phyloP scores from a whole-genome alignment of 2,797 vertebrate species.

The Gallinago stenura region DNA sequence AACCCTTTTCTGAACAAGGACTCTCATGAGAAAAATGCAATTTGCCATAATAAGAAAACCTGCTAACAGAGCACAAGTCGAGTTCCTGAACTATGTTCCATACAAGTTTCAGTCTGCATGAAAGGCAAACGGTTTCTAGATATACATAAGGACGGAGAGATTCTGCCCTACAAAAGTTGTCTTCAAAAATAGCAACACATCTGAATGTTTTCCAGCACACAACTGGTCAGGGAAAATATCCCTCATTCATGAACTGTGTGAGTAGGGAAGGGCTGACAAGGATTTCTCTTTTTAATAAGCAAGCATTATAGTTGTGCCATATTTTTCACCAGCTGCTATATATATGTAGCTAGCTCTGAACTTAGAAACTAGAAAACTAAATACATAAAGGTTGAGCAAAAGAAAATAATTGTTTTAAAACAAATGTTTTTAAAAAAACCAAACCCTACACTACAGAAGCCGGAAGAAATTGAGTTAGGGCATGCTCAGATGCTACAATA shows the following conservation, averaged over 20 bases:
- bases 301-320: not conserved
- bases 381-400: not conserved
- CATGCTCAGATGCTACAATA: not conserved
- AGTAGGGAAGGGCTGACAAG: not conserved
- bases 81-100: not conserved
- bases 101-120: not conserved
- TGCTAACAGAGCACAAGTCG: not conserved
- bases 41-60: not conserved
- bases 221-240: not conserved
- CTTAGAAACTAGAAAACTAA: not conserved
- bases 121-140: conserved; percentile 27
- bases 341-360: accelerated
- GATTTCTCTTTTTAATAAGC: not conserved
- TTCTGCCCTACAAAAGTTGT: not conserved
- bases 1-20: not conserved
- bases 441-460: not conserved
- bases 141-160: not conserved
- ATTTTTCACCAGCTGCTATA: not conserved
- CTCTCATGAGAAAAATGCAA: not conserved
- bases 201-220: not conserved
- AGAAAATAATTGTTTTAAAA: not conserved
- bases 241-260: not conserved
- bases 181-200: conserved; percentile 41
- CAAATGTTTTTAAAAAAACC: not conserved
- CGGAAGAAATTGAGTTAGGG: not conserved